Evolutionary conservation across 2,113 vertebrate species (phyloP).

Genomic region (Galemys pyrenaicus): DNA sequence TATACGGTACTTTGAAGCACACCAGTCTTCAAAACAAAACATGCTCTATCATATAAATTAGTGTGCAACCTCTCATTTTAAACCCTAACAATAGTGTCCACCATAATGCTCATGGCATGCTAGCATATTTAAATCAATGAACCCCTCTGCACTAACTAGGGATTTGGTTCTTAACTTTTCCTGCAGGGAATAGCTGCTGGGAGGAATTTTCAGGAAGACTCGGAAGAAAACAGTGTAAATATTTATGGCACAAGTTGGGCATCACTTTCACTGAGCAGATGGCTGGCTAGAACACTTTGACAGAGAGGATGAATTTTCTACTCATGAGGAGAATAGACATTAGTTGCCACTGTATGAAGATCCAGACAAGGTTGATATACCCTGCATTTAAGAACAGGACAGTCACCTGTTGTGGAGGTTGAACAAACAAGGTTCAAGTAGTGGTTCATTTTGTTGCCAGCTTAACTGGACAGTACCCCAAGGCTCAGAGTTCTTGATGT

Average conservation of each 20-base stretch:
- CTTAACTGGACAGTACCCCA: not conserved
- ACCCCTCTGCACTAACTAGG: accelerated
- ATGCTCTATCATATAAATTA: not conserved
- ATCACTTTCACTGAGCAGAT: not conserved
- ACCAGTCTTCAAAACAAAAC: not conserved
- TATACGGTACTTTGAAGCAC: not conserved
- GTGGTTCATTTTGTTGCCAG: not conserved
- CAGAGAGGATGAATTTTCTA: not conserved
- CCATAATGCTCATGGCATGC: not conserved
- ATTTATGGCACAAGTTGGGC: not conserved
- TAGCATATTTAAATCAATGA: not conserved
- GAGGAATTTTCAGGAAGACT: not conserved
- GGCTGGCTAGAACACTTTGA: not conserved
- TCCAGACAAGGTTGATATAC: not conserved
- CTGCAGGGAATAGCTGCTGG: accelerated
- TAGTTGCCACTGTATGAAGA: not conserved
- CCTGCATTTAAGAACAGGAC: not conserved
- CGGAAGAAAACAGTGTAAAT: not conserved
- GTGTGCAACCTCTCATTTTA: not conserved
- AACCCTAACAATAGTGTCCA: not conserved
- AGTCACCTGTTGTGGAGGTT: not conserved
- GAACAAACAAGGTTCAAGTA: not conserved
- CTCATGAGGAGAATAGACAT: not conserved
- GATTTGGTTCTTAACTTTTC: not conserved
- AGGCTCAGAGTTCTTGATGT: not conserved